A percentile compares a stretch with the other conserved stretches of the same genome.
Conservation (phyloP, 1,140 invertebrate species). For the Zelostemma sp. region DNA sequence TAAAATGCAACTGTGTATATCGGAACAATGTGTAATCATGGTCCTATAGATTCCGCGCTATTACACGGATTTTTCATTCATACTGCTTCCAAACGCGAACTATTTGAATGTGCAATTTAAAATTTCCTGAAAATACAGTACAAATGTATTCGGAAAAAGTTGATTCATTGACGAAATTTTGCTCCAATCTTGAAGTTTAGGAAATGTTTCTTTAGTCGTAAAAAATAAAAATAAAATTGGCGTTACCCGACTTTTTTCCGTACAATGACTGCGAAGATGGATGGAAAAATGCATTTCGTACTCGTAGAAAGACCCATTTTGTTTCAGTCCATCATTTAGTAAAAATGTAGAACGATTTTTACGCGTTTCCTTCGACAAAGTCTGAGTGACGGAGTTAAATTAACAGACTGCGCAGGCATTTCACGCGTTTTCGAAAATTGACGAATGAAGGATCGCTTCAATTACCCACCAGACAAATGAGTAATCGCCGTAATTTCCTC, state of each 20-base stretch:
- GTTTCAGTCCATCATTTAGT: slow-evolving; percentile 10
- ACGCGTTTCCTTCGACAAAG: slow-evolving; percentile 11
- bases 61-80: no score
- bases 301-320: slow-evolving; percentile 7
- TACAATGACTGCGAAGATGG: slow-evolving; percentile 1
- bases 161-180: no score
- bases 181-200: no score
- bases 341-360: slow-evolving; percentile 9
- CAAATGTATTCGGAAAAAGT: no score
- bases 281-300: slow-evolving; percentile 4
- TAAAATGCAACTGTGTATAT: slow-evolving; percentile 8
- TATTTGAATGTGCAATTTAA: no score
- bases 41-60: no score
- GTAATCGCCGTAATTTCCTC: not conserved
- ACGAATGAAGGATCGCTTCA: slow-evolving; percentile 20
- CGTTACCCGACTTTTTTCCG: not conserved
- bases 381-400: slow-evolving; percentile 25
- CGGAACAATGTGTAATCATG: not conserved
- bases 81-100: no score
- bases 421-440: slow-evolving; percentile 13
- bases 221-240: no score
- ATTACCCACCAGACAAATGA: slow-evolving; percentile 15
- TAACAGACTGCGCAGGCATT: slow-evolving; percentile 21
- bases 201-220: no score
- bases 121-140: no score